Conservation (phyloP, 2,113 vertebrate genomes). For the Gallinago media region DNA sequence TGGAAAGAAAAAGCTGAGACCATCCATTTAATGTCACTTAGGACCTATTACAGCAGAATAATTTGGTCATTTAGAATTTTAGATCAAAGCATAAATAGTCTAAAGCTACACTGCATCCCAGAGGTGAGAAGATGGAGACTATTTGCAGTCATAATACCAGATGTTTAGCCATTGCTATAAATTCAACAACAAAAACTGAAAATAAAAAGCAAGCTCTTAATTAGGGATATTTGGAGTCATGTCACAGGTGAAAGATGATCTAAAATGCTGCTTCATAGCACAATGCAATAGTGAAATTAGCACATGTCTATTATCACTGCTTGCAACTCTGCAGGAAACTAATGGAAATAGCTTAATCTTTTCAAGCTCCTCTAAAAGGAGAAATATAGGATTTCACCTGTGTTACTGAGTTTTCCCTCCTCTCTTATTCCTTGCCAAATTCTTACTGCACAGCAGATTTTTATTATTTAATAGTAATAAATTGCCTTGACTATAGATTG, state of each 20-base stretch:
- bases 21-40: constrained; percentile 69
- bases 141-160: constrained; percentile 69
- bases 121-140: constrained; percentile 66
- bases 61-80: constrained; percentile 68
- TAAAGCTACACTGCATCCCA: constrained; percentile 60
- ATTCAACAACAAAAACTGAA: constrained; percentile 57
- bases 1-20: constrained; percentile 41
- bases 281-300: constrained; percentile 62
- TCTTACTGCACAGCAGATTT: constrained; percentile 25
- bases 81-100: constrained; percentile 74
- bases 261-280: constrained; percentile 46
- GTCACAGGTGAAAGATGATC: constrained; percentile 72
- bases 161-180: constrained; percentile 76
- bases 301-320: constrained; percentile 67
- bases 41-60: constrained; percentile 61
- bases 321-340: constrained; percentile 56
- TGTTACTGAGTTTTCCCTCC: constrained; percentile 15
- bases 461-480: constrained; percentile 37
- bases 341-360: constrained; percentile 69
- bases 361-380: constrained; percentile 46
- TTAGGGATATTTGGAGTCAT: constrained; percentile 60
- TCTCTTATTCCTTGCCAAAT: constrained; percentile 23
- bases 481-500: neutral
- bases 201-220: constrained; percentile 61
- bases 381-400: constrained; percentile 40